Evolutionary conservation across 2,888 invertebrate species (phyloP).

Genomic region (Ornithoptera priamus): DNA sequence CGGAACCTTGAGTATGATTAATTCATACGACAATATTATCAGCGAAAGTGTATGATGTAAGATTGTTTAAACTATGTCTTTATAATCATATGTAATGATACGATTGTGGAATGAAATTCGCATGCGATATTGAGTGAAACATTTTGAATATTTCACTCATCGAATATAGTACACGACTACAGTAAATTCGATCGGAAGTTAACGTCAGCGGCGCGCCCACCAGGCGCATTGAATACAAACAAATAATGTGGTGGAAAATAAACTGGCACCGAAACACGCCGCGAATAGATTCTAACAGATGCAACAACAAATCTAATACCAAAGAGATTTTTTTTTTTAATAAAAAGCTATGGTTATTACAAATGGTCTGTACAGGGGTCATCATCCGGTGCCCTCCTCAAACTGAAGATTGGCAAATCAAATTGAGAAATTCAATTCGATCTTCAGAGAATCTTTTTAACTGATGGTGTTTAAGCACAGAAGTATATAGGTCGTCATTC

Average conservation of each 20-base stretch:
- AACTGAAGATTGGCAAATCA: too few relatives aligned
- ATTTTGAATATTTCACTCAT: background rate
- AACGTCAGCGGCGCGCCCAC: conserved; percentile 13
- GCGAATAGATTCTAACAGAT: conserved; percentile 7
- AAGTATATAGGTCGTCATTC: too few relatives aligned
- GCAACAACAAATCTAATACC: too few relatives aligned
- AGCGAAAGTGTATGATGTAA: conserved; percentile 13
- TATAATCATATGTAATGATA: too few relatives aligned
- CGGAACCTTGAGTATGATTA: conserved; percentile 2
- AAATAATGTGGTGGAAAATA: conserved; percentile 11
- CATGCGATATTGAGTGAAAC: background rate
- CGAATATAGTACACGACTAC: background rate
- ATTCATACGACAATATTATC: conserved; percentile 2
- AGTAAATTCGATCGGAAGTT: background rate
- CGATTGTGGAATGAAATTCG: too few relatives aligned
- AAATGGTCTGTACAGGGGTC: too few relatives aligned
- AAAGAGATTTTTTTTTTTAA: too few relatives aligned
- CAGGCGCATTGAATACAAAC: conserved; percentile 6
- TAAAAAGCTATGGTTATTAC: too few relatives aligned
- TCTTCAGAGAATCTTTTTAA: too few relatives aligned
- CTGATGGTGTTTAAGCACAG: too few relatives aligned
- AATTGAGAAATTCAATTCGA: too few relatives aligned
- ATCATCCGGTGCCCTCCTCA: too few relatives aligned
- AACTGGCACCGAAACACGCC: conserved; percentile 8
- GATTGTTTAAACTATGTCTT: background rate